A percentile compares a stretch with the other conserved stretches of the same genome.
phyloP scores from a whole-genome alignment of 2,797 vertebrate species.

The Apogon hyalosoma region DNA sequence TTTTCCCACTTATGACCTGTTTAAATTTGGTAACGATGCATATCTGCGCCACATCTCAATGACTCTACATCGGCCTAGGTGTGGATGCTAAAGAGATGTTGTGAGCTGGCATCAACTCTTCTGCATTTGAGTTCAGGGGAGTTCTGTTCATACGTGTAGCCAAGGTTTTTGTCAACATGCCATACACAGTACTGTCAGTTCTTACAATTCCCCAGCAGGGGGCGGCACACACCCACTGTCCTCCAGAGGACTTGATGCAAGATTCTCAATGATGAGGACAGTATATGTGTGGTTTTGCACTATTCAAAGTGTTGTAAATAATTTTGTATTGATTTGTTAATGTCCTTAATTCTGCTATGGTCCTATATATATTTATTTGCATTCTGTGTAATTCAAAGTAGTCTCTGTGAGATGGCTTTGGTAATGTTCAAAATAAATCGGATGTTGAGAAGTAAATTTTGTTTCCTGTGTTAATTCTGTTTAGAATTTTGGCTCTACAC shows the following conservation, averaged over 20 bases:
- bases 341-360: constrained; percentile 78
- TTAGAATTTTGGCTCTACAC: not conserved
- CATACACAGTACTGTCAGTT: constrained; percentile 59
- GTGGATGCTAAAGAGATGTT: constrained; percentile 4
- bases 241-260: constrained; percentile 67
- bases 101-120: constrained; percentile 7
- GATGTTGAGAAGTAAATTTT: constrained; percentile 66
- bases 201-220: constrained; percentile 46
- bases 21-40: constrained; percentile 34
- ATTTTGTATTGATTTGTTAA: constrained; percentile 80
- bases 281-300: constrained; percentile 83
- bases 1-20: constrained; percentile 1
- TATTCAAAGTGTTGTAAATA: constrained; percentile 85
- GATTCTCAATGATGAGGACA: constrained; percentile 64
- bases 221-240: constrained; percentile 68
- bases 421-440: constrained; percentile 85
- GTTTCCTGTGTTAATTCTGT: not conserved
- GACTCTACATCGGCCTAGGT: constrained; percentile 22
- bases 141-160: not conserved
- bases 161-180: constrained; percentile 37
- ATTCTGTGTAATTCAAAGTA: constrained; percentile 83
- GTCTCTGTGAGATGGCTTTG: constrained; percentile 88
- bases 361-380: constrained; percentile 85
- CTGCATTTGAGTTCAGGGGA: constrained; percentile 22
- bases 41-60: constrained; percentile 43